Percentiles rank a stretch among this genome's conserved stretches.
These are phyloP conservation scores for Rhea americana DNA, from an alignment of 2,113 vertebrate genomes.

Conservation along the genomic window DNA sequence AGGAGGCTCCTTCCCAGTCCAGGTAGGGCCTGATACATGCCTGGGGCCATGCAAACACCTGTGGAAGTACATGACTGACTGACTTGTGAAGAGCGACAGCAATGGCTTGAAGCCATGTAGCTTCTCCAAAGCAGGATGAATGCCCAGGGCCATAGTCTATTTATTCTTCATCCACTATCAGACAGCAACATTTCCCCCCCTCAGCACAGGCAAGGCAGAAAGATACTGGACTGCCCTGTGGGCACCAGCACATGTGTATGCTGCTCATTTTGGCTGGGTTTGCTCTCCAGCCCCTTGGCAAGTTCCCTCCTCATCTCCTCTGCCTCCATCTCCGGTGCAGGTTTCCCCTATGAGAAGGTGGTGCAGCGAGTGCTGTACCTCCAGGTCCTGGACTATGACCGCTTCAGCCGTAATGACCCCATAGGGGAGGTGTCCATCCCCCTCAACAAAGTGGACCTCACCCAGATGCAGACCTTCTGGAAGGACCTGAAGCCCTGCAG, in stretches of 20 bases:
- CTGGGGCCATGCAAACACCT: neutral
- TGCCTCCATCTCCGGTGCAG: slow-evolving; percentile 62
- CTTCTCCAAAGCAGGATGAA: no score
- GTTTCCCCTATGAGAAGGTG: slow-evolving; percentile 98
- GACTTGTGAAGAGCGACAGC: no score
- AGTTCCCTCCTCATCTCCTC: neutral
- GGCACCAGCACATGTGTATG: neutral
- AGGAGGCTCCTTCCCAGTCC: neutral
- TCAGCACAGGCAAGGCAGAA: neutral
- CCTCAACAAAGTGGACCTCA: slow-evolving; percentile 96
- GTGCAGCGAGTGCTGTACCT: slow-evolving; percentile 96
- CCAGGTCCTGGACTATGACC: slow-evolving; percentile 93
- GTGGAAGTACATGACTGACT: no score
- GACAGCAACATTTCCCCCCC: no score
- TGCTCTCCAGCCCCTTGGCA: neutral
- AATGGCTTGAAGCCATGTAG: neutral
- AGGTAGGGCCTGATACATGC: neutral
- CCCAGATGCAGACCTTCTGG: slow-evolving; percentile 99
- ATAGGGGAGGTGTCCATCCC: slow-evolving; percentile 97
- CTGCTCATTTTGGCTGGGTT: neutral
- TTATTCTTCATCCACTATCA: neutral
- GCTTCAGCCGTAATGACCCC: slow-evolving; percentile 97
- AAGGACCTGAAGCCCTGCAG: slow-evolving; percentile 98
- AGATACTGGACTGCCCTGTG: neutral
- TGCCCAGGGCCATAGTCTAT: no score